Evolutionary conservation across 30 jellyfish, hydroid and myxozoan species (phyloP), one percentile per base, ranked within the genome.

Genomic region (Hydractinia symbiolongicarpus): DNA sequence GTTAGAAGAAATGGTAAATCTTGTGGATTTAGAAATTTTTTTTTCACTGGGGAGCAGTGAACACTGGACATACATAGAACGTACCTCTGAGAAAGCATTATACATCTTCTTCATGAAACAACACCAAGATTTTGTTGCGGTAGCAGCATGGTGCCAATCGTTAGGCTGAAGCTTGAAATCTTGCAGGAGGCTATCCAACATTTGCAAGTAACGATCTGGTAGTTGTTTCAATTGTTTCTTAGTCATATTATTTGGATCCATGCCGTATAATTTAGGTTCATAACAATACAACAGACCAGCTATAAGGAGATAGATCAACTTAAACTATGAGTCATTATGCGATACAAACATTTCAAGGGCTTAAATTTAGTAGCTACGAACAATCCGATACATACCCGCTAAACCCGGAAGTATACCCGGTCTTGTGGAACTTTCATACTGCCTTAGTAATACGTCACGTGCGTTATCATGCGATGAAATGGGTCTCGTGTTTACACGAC

Each of bases 231-330:
- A 53, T 60, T 94, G 96, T n/a, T 87, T 55, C 54, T 86, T 79
- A 49, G 97, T 93, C 6, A 83, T 76, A 57, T 84, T 73, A 49
- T 81, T 95, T 5, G 51, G 55, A 54, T 80, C 82, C 44, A 90
- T 82, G 58, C 85, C 79, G 17, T 58, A 89, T 9, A 86, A 17
- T 4, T 85, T n/a, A 40, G 89, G 95, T 55, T 61, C 84, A 77
- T 68, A 91, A 64, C 96, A 91, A 68, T 85, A 71, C 51, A 86
- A 87, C 13, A 91, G 82, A 8, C 98, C 95, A 82, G 91, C 98
- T 91, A 44, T 5, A 78, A 77, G 79, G 4, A 40, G 55, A 20
- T 68, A 68, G 15, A 16, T 0, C 1, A 58, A 58, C 13, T 68
- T 68, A 3, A n/a, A n/a, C n/a, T n/a, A n/a, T n/a, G n/a, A n/a